Conservation (phyloP, 2,113 vertebrate genomes). For the Hyperopisus bebe region DNA sequence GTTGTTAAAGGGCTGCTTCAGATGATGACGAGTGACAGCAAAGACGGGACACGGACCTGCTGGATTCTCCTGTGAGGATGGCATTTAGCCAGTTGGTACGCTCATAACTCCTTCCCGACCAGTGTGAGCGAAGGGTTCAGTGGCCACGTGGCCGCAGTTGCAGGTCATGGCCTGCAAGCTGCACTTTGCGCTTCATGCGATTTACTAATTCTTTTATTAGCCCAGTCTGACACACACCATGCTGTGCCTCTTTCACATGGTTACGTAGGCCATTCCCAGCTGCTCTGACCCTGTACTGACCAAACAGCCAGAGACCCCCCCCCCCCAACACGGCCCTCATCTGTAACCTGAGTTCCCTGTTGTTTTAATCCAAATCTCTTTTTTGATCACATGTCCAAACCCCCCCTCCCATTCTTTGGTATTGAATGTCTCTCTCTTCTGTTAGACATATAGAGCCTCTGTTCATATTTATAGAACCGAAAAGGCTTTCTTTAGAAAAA, state of each 20-base stretch:
- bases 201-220: background rate
- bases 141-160: background rate
- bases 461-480: background rate
- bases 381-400: background rate
- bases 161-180: background rate
- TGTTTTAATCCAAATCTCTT: background rate
- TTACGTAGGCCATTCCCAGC: background rate
- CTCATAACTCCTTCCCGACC: background rate
- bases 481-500: background rate
- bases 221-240: background rate
- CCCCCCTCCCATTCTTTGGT: background rate
- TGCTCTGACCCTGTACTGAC: background rate
- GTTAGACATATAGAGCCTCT: background rate
- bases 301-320: background rate
- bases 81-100: background rate
- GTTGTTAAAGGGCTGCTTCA: conserved; percentile 6
- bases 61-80: background rate
- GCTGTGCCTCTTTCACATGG: background rate
- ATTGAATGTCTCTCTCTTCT: background rate
- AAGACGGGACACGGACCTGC: background rate
- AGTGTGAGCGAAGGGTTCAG: background rate
- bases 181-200: background rate
- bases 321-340: background rate
- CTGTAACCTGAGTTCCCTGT: background rate
- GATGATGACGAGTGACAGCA: background rate